These are phyloP conservation scores for Eciton burchellii DNA, from an alignment of 1,140 invertebrate genomes.

Conservation along the genomic window DNA sequence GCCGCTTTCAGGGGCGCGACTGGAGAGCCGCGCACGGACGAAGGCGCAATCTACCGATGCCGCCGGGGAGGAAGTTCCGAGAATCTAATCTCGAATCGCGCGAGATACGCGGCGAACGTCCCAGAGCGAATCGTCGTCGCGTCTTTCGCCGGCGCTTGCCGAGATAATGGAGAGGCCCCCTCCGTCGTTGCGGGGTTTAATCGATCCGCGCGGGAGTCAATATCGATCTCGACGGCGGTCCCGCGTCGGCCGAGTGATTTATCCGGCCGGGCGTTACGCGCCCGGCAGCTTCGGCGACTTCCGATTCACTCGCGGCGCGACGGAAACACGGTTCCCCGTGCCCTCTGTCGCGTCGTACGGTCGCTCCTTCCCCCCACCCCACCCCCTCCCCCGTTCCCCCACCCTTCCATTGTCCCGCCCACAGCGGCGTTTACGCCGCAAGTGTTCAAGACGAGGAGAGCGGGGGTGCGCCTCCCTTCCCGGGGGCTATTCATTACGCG, in stretches of 20 bases:
- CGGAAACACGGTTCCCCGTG: constrained; percentile 16
- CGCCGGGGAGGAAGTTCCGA: too few relatives aligned
- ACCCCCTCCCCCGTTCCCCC: too few relatives aligned
- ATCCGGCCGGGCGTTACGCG: neutral
- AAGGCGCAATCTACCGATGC: neutral
- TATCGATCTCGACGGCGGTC: neutral
- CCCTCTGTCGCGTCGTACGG: neutral
- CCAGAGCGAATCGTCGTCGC: too few relatives aligned
- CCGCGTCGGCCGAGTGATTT: neutral
- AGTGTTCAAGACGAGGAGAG: constrained; percentile 6
- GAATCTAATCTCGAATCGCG: too few relatives aligned
- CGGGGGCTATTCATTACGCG: constrained; percentile 68
- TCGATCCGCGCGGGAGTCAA: neutral
- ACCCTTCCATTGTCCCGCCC: neutral
- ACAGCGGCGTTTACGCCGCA: neutral
- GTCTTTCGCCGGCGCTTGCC: too few relatives aligned
- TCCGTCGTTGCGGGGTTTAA: constrained; percentile 1
- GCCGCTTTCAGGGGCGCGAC: constrained; percentile 39
- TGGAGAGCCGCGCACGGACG: constrained; percentile 20
- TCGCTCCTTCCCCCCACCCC: too few relatives aligned
- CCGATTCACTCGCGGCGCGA: constrained; percentile 13
- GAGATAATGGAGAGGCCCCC: too few relatives aligned
- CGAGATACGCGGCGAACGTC: too few relatives aligned
- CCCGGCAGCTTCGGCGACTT: constrained; percentile 7
- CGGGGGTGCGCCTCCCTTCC: constrained; percentile 43